Evolutionary conservation across 2,797 vertebrate species (phyloP).

Genomic region (Pangasius mekongensis): DNA sequence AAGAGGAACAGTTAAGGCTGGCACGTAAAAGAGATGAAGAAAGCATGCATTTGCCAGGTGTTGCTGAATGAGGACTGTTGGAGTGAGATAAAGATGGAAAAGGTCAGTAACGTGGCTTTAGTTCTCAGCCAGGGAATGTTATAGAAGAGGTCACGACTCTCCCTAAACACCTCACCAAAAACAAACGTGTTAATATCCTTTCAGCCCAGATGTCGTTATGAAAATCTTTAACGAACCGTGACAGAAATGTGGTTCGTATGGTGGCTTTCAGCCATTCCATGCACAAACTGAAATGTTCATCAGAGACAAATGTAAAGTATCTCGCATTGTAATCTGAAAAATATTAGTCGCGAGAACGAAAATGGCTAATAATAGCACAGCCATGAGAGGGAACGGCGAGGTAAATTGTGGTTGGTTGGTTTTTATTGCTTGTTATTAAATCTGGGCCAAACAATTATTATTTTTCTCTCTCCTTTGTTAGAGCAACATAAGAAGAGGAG

Average conservation of each 20-base stretch:
- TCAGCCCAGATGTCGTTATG: conserved; percentile 81
- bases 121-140: conserved; percentile 60
- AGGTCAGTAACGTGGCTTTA: conserved; percentile 63
- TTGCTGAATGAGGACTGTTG: conserved; percentile 56
- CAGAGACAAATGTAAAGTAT: conserved; percentile 83
- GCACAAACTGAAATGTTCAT: conserved; percentile 95
- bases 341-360: conserved; percentile 79
- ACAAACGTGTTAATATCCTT: conserved; percentile 87
- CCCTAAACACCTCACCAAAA: conserved; percentile 87
- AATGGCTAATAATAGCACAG: conserved; percentile 86
- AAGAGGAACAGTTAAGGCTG: background rate
- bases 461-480: conserved; percentile 90
- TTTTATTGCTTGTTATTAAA: conserved; percentile 99
- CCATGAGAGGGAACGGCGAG: conserved; percentile 85
- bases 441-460: conserved; percentile 96
- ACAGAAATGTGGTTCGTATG: conserved; percentile 90
- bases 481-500: conserved; percentile 93
- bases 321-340: conserved; percentile 80
- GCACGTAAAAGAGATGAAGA: conserved; percentile 22
- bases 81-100: conserved; percentile 56
- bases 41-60: conserved; percentile 54
- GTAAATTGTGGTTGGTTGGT: conserved; percentile 93
- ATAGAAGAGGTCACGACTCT: background rate
- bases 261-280: conserved; percentile 87
- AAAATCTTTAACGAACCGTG: conserved; percentile 75